Conservation (phyloP, 1,140 invertebrate genomes). For the Cotesia vestalis region DNA sequence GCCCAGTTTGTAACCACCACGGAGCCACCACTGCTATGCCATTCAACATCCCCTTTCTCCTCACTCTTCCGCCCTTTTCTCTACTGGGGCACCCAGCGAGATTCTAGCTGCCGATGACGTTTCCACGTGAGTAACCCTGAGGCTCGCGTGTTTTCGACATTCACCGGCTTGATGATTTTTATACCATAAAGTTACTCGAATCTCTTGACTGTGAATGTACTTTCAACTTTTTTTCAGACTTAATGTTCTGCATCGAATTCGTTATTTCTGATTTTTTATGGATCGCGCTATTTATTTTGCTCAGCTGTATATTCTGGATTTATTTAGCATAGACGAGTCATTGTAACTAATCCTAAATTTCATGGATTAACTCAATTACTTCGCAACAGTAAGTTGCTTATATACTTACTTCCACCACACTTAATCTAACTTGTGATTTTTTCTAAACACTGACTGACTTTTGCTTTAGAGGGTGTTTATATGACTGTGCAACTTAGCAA, state of each 20-base stretch:
- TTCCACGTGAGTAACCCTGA: slow-evolving; percentile 63
- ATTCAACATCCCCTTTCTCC: slow-evolving; percentile 41
- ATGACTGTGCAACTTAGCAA: not conserved
- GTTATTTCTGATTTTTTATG: slow-evolving; percentile 16
- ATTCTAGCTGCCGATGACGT: slow-evolving; percentile 66
- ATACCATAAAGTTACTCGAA: slow-evolving; percentile 26
- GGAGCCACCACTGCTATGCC: not conserved
- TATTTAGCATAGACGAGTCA: slow-evolving; percentile 17
- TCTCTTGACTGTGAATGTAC: not conserved
- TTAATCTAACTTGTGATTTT: slow-evolving; percentile 1
- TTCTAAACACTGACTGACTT: not conserved
- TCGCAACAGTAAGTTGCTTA: slow-evolving; percentile 1
- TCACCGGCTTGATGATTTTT: slow-evolving; percentile 53
- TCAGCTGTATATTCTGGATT: not conserved
- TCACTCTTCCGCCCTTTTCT: slow-evolving; percentile 39
- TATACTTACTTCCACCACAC: slow-evolving; percentile 10
- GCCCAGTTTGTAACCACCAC: slow-evolving; percentile 19
- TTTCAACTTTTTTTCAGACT: slow-evolving; percentile 2
- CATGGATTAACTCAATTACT: slow-evolving; percentile 27
- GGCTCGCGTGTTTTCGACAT: slow-evolving; percentile 65
- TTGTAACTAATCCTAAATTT: slow-evolving; percentile 28
- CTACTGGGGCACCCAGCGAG: slow-evolving; percentile 47
- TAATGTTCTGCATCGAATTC: slow-evolving; percentile 16
- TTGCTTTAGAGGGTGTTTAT: not conserved
- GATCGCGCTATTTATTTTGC: not conserved